Evolutionary conservation across 2,113 vertebrate genomes (phyloP), one percentile per base, ranked within the genome.

Genomic region (Opisthocomus hoazin): DNA sequence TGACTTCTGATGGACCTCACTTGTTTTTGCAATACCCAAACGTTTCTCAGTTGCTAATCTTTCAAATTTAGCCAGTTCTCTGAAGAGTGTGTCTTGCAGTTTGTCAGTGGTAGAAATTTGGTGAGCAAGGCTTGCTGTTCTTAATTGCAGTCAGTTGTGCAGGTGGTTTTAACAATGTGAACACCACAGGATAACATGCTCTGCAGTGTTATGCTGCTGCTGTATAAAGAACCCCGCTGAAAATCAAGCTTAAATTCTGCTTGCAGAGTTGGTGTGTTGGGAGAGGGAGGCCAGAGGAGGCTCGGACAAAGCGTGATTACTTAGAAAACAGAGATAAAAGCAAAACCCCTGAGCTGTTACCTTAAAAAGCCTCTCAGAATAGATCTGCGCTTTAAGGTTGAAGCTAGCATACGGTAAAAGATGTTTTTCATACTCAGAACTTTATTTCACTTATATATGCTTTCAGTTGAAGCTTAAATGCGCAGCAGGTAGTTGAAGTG

Each of bases 401-500:
- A 70, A 76, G 57, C 77, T 79, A 51, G 20, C 30, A 3, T 51
- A 48, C 73, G 60, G 61, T 46, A 48, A 51, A 78, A 81, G 61
- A 64, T 15, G 2, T 24, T 74, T 92, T 50, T 51, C 24, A 4
- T 50, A 11, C 29, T 37, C 41, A 23, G 85, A 29, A 71, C 54
- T 60, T 78, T 84, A 48, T 91, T 69, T 96, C 46, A 60, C 30
- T 95, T 41, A 10, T 56, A 41, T 54, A 36, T 78, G 57, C 95
- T 97, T 90, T 81, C 39, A 86, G 32, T 73, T 93, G 39, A 77
- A 97, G 97, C 97, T 90, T 98, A 98, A 98, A 93, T 95, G 93
- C 80, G 69, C 48, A 96, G 66, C 63, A 81, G 5, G 43, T 87
- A 91, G 63, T 86, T 68, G 82, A 95, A 87, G 87, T 97, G 50